These are phyloP conservation scores for Calameuta filiformis DNA, from an alignment of 2,888 invertebrate species.

Conservation along the genomic window DNA sequence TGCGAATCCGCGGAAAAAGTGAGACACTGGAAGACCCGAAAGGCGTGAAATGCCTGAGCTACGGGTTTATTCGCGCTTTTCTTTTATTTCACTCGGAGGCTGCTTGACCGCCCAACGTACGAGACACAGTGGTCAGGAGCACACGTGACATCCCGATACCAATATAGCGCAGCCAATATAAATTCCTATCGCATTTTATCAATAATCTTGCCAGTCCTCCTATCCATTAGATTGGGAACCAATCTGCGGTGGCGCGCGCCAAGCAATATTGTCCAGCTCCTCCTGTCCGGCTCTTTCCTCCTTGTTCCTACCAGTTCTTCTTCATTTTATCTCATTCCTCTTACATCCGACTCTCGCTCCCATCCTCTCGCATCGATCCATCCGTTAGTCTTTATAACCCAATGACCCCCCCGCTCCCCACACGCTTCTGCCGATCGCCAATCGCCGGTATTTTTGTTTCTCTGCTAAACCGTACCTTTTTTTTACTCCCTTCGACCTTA, in stretches of 20 bases:
- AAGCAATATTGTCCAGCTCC: slow-evolving; percentile 22
- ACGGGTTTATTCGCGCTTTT: too few species aligned
- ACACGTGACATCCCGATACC: too few species aligned
- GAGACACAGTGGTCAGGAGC: too few species aligned
- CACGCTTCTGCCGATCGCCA: not conserved
- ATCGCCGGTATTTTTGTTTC: not conserved
- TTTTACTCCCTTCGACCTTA: not conserved
- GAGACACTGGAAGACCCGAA: too few species aligned
- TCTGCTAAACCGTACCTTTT: not conserved
- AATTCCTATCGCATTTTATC: slow-evolving; percentile 10
- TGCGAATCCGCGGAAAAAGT: too few species aligned
- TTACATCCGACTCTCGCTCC: slow-evolving; percentile 11
- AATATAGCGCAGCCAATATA: not conserved
- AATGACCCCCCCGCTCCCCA: not conserved
- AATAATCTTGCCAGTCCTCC: slow-evolving; percentile 5
- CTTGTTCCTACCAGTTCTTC: slow-evolving; percentile 8
- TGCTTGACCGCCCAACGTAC: too few species aligned
- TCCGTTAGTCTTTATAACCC: not conserved
- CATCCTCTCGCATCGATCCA: not conserved
- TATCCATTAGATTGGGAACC: not conserved
- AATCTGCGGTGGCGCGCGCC: slow-evolving; percentile 12
- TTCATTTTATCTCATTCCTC: slow-evolving; percentile 13
- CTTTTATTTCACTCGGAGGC: too few species aligned
- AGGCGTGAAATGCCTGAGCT: too few species aligned
- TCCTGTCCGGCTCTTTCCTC: slow-evolving; percentile 10